Conservation (phyloP, 2,113 vertebrate species). For the Mobula birostris region DNA sequence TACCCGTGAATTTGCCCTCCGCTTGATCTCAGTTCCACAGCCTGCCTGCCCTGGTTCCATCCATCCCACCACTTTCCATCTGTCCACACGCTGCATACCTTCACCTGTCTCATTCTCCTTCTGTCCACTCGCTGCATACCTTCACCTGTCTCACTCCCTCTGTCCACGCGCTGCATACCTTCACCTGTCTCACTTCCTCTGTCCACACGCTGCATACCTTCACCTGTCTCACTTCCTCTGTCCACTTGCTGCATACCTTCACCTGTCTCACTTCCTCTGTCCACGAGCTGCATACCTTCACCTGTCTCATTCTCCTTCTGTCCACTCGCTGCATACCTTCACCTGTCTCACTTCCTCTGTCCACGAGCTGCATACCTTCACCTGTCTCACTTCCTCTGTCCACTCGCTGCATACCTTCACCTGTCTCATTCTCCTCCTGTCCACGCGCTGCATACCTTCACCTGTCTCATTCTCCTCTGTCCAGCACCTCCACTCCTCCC, state of each 20-base stretch:
- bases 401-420: no score
- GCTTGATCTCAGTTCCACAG: no score
- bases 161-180: no score
- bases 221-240: neutral
- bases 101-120: neutral
- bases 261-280: neutral
- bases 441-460: no score
- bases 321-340: no score
- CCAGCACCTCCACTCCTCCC: neutral
- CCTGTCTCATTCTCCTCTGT: neutral
- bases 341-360: neutral
- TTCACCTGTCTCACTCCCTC: neutral
- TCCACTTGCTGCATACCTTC: no score
- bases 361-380: no score
- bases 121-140: neutral
- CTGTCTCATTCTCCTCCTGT: neutral
- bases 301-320: neutral
- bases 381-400: neutral
- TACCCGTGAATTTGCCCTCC: no score
- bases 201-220: no score
- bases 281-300: no score
- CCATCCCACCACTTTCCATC: no score
- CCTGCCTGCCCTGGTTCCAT: no score
- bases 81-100: neutral
- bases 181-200: neutral